Conservation (phyloP, 2,797 vertebrate species). For the Falco peregrinus region DNA sequence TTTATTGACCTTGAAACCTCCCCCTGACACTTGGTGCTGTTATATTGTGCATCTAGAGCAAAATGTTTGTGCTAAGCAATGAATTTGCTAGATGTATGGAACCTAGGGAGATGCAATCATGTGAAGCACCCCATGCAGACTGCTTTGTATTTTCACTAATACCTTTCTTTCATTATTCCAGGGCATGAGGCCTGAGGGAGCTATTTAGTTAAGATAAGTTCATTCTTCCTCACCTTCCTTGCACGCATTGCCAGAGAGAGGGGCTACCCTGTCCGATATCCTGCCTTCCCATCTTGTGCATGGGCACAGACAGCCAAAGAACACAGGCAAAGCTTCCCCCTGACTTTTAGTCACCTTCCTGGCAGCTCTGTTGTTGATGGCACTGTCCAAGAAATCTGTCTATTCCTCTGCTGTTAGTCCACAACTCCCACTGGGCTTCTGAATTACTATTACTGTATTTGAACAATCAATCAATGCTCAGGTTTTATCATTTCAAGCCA, state of each 20-base stretch:
- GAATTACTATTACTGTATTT: neutral
- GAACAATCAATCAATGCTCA: neutral
- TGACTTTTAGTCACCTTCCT: neutral
- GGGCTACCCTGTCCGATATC: neutral
- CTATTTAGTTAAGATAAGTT: neutral
- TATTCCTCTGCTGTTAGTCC: neutral
- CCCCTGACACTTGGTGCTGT: neutral
- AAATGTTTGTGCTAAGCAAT: slow-evolving; percentile 14
- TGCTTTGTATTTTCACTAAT: neutral
- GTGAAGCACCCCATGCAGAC: neutral
- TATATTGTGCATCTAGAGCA: slow-evolving; percentile 11
- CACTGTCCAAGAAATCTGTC: neutral
- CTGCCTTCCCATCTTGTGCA: neutral
- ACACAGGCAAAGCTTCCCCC: neutral
- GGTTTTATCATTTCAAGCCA: neutral
- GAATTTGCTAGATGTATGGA: neutral
- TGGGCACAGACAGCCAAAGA: neutral
- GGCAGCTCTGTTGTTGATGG: neutral
- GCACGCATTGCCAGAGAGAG: neutral
- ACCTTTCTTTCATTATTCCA: neutral
- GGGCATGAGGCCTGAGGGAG: neutral
- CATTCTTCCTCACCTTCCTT: neutral
- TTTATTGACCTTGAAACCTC: slow-evolving; percentile 5
- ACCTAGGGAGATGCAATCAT: neutral
- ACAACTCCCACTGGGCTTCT: neutral